Evolutionary conservation across 2,113 vertebrate species (phyloP), one percentile per base, ranked within the genome.

Genomic region (Furnarius figulus): DNA sequence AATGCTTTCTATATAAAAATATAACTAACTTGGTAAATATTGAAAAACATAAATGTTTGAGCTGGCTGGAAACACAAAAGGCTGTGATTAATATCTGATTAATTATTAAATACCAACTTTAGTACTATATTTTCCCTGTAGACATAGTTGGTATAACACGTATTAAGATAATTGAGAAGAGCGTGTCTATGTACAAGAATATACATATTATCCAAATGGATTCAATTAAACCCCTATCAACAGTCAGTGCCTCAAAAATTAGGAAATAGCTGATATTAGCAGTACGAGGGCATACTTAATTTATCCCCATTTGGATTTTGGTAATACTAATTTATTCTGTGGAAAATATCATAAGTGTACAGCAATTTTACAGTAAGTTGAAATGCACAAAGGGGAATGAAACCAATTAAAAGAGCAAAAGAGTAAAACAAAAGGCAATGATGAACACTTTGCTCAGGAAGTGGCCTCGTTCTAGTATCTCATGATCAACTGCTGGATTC

Each of bases 51-150:
- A 55, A 89, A 59, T 47, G 39, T 47, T 79, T 71, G 33, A 94
- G 42, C 27, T 73, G 50, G 7, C 84, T 87, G 52, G 52, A 81
- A 95, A 66, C 22, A 84, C 24, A 65, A 86, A 95, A 65, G 39
- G 2, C 22, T 33, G 22, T 35, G 10, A 81, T 94, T 84, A 89
- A 44, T 71, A 81, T 70, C 50, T 81, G 42, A 87, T 91, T 87
- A 88, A 92, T 91, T 85, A 89, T 92, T 91, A 78, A 94, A 61
- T 70, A 96, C 61, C 27, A 88, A 33, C 31, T 84, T 83, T 5
- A 72, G 47, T 76, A 74, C 89, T 94, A 7, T 30, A 25, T 92
- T 96, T 95, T 91, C 76, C 55, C 73, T 66, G 31, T 70, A 83
- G 75, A 90, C 37, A 33, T 7, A 88, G 62, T 65, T 86, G 19